Conservation (phyloP, 2,113 vertebrate genomes). For the Dendropsophus ebraccatus region DNA sequence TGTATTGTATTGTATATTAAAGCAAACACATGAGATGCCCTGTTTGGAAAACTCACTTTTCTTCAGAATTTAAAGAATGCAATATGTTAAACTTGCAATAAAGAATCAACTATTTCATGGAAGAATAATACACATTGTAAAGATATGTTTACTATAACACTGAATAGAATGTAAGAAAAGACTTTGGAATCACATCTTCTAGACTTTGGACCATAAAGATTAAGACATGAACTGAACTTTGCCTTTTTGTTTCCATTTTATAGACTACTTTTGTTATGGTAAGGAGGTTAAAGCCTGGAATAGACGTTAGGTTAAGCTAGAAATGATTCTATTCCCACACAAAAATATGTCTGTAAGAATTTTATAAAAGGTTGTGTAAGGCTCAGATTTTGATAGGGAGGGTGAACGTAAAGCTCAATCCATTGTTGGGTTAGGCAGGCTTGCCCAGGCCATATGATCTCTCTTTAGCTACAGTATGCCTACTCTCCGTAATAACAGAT, state of each 20-base stretch:
- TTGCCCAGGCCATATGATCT: too few relatives aligned
- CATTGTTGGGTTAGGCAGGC: background rate
- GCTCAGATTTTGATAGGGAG: too few relatives aligned
- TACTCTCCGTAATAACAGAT: background rate
- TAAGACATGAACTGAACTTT: background rate
- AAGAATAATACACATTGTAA: background rate
- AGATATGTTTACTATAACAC: background rate
- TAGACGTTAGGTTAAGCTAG: background rate
- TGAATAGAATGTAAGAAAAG: background rate
- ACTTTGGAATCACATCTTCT: background rate
- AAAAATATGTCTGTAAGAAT: background rate
- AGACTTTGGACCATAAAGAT: background rate
- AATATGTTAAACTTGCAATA: too few relatives aligned
- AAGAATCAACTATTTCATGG: background rate
- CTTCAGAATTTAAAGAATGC: background rate
- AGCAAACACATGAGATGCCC: background rate
- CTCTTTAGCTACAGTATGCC: background rate
- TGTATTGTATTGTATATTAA: conserved; percentile 19
- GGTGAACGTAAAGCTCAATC: background rate
- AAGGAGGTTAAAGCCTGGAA: background rate
- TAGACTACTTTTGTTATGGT: background rate
- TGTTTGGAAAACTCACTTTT: background rate
- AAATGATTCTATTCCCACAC: background rate
- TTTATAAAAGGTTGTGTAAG: background rate
- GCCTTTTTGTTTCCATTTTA: background rate